Evolutionary conservation across 1,140 invertebrate species (phyloP).

Genomic region (Wasmannia auropunctata): DNA sequence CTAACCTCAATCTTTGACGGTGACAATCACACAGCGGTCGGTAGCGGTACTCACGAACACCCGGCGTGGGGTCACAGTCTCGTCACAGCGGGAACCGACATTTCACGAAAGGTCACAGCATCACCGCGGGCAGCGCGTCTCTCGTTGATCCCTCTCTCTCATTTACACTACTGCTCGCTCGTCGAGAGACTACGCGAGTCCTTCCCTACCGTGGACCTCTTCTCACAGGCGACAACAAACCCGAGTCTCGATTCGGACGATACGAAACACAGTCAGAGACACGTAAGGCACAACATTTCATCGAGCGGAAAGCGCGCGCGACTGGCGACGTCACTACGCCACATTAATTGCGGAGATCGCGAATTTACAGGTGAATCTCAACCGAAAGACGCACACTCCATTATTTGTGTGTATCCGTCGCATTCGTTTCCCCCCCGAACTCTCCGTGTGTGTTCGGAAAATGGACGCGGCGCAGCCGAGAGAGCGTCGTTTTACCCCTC

Average conservation of each 20-base stretch:
- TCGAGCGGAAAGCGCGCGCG: not conserved
- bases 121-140: not conserved
- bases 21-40: slow-evolving; percentile 21
- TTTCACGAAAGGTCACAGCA: not conserved
- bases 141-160: not conserved
- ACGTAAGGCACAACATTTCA: slow-evolving; percentile 67
- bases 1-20: slow-evolving; percentile 65
- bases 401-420: slow-evolving; percentile 70
- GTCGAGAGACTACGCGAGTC: not conserved
- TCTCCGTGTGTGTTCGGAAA: slow-evolving; percentile 37
- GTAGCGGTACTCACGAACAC: slow-evolving; percentile 12
- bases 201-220: slow-evolving; percentile 18
- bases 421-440: not conserved
- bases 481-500: slow-evolving; percentile 25
- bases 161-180: no score
- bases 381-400: slow-evolving; percentile 59
- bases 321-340: not conserved
- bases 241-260: not conserved
- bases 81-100: not conserved
- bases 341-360: not conserved
- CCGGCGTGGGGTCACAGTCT: not conserved
- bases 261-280: slow-evolving; percentile 45
- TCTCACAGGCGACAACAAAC: slow-evolving; percentile 45
- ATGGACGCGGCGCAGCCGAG: slow-evolving; percentile 31
- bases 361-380: slow-evolving; percentile 30